Evolutionary conservation across 2,113 vertebrate genomes (phyloP), one percentile per base, ranked within the genome.

Genomic region (Phrynosoma platyrhinos): DNA sequence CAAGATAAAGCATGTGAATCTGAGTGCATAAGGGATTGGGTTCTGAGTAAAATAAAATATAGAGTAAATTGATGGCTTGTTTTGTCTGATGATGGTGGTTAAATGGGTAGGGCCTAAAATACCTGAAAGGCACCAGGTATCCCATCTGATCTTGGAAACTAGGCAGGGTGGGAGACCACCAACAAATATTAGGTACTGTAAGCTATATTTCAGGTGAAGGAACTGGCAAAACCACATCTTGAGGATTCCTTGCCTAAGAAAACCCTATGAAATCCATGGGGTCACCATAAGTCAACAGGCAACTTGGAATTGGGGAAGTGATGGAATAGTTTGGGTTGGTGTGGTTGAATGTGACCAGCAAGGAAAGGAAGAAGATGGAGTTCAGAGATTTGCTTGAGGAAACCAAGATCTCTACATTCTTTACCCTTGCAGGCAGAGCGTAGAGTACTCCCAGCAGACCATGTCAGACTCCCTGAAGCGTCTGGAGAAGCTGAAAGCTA

Each of bases 401-500:
- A 47, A 47, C 4, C 47, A 47, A 7, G 47, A 47, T 47, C 47
- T 47, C 47, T 47, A 47, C 47, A 68, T 23, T 23, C 5, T 83
- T 30, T 25, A 6, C 23, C 82, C 27, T 40, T 18, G 12, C 94
- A 98, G 98, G 69, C 80, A 96, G 23, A 98, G 98, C 92, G 95
- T 98, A 21, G 92, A 97, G 87, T 98, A 98, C 92, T 97, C 71
- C 0, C 95, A 98, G 91, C 20, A 95, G 69, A 97, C 94, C 0
- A 95, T 98, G 97, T 93, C 97, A 5, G 74, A 95, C 14, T 97
- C 98, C 47, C 74, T 98, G 90, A 62, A 89, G 71, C 94, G 42
- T 82, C 95, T 98, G 14, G 91, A 96, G 1, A 1, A 32, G 16
- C 95, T 98, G 93, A 0, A 13, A 0, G 97, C 96, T 30, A 1